These are phyloP conservation scores for Sminthurides aquaticus DNA, from an alignment of 2,888 invertebrate species.

Conservation along the genomic window DNA sequence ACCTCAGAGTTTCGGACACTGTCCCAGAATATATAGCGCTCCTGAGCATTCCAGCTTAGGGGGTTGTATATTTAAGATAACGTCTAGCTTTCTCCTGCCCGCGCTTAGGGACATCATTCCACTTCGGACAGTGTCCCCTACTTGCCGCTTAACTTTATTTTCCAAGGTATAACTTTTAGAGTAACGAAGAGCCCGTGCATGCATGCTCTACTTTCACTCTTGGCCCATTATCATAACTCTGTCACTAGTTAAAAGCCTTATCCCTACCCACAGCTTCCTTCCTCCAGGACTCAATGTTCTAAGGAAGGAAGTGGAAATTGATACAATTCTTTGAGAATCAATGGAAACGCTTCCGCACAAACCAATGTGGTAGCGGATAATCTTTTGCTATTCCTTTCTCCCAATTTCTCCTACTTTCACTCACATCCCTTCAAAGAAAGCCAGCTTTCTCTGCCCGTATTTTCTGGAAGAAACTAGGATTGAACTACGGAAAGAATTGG, in stretches of 20 bases:
- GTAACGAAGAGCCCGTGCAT: no score
- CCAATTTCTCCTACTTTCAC: neutral
- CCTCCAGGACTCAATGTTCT: no score
- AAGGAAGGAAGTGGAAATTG: neutral
- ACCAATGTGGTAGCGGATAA: neutral
- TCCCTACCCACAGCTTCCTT: neutral
- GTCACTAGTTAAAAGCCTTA: neutral
- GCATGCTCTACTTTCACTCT: neutral
- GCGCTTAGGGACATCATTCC: no score
- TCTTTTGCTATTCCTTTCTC: neutral
- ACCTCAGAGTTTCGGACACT: neutral
- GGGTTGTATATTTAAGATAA: neutral
- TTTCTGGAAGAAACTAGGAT: no score
- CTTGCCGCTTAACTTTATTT: no score
- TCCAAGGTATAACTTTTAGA: no score
- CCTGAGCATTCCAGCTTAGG: neutral
- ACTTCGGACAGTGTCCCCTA: no score
- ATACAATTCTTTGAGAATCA: neutral
- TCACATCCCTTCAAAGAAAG: neutral
- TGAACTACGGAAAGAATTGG: neutral
- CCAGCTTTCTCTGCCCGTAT: no score
- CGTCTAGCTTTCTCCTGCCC: neutral
- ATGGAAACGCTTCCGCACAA: neutral
- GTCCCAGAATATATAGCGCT: neutral
- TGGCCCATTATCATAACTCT: neutral